Percentiles rank a stretch among this genome's conserved stretches.
phyloP scores from a whole-genome alignment of 1,140 invertebrate genomes.

The Hydropsyche tenuis region DNA sequence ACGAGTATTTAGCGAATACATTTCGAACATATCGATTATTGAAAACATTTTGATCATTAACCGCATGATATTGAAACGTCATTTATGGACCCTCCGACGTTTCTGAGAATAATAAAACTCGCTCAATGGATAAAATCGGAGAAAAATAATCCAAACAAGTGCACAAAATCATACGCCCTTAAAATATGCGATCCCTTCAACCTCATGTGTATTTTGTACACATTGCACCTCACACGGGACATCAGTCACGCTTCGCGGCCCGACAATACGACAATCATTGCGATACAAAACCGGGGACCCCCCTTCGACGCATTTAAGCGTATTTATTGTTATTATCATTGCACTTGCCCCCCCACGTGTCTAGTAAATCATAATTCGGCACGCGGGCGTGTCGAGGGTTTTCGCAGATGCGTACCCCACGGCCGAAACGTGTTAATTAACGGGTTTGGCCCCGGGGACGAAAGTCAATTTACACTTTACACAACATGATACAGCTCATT shows the following conservation, averaged over 20 bases:
- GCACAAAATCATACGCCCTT: slow-evolving; percentile 46
- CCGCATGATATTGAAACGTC: too few species aligned
- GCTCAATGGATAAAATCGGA: not conserved
- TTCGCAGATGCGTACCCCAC: slow-evolving; percentile 47
- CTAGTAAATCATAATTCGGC: slow-evolving; percentile 38
- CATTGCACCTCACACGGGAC: slow-evolving; percentile 6
- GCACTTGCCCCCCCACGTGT: slow-evolving; percentile 28
- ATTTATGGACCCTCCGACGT: too few species aligned
- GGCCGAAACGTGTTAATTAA: slow-evolving; percentile 63
- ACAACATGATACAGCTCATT: slow-evolving; percentile 66
- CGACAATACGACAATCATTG: slow-evolving; percentile 49
- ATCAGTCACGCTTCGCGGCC: slow-evolving; percentile 44
- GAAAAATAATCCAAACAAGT: slow-evolving; percentile 41
- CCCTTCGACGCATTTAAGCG: slow-evolving; percentile 26
- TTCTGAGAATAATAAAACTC: too few species aligned
- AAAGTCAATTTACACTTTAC: slow-evolving; percentile 63
- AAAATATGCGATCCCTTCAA: slow-evolving; percentile 12
- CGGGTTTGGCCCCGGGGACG: slow-evolving; percentile 59
- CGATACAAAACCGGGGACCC: slow-evolving; percentile 12
- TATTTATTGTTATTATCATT: slow-evolving; percentile 48
- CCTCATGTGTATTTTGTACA: not conserved
- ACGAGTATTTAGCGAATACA: too few species aligned
- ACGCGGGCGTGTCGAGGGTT: not conserved
- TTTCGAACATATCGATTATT: too few species aligned
- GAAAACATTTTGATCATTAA: too few species aligned